Percentiles rank a stretch among this genome's conserved stretches.
Evolutionary conservation across 2,888 invertebrate species (phyloP).

Genomic region (Drepana falcataria): DNA sequence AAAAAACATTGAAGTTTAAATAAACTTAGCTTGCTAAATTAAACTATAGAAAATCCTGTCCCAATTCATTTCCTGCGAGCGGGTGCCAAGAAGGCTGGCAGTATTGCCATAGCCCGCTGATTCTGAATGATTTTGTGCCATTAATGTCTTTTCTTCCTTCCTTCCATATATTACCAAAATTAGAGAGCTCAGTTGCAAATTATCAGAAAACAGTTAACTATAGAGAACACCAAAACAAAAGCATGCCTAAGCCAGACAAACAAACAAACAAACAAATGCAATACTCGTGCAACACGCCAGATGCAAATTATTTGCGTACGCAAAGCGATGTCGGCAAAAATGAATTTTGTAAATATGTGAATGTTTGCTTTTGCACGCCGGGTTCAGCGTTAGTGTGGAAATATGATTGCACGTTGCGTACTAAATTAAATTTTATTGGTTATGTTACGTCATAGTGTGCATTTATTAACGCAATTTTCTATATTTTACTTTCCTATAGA

Average conservation of each 20-base stretch:
- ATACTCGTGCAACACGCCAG: slow-evolving; percentile 14
- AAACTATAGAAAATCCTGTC: no score
- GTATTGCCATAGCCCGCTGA: no score
- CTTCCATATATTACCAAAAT: no score
- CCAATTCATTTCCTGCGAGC: no score
- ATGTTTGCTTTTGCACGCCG: slow-evolving; percentile 23
- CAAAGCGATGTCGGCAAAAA: slow-evolving; percentile 19
- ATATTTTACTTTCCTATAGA: no score
- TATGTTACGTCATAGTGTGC: background rate
- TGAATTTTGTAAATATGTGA: slow-evolving; percentile 22
- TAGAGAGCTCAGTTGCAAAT: no score
- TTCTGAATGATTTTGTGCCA: no score
- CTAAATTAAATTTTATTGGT: background rate
- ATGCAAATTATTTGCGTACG: slow-evolving; percentile 36
- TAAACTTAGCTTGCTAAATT: no score
- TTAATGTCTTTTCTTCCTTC: no score
- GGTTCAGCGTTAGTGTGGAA: background rate
- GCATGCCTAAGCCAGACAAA: background rate
- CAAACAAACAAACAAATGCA: background rate
- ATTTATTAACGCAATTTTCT: background rate
- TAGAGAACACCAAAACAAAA: slow-evolving; percentile 7
- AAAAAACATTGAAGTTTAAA: no score
- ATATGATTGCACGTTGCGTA: background rate
- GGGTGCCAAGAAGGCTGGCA: no score
- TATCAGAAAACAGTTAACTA: background rate